Evolutionary conservation across 2,797 vertebrate genomes (phyloP), one percentile per base, ranked within the genome.

Genomic region (Arrhamphus sclerolepis): DNA sequence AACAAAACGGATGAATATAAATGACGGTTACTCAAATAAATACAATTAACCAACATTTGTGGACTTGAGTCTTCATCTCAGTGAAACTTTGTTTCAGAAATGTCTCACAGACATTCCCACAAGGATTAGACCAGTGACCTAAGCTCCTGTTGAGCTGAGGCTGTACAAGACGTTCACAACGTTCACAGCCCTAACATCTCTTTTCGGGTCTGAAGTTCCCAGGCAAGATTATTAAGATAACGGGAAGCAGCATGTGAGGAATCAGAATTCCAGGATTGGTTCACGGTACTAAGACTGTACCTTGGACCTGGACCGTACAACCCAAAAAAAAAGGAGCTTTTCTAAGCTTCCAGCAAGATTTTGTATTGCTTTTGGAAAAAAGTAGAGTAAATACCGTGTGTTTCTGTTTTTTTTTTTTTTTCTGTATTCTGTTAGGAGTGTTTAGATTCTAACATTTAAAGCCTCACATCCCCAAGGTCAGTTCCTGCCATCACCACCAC

Each of bases 71-170:
- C 14, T 20, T 7, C 14, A 7, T 57, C 14, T 19, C 9, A 19
- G 19, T 41, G 31, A 26, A 13, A 38, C 21, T 31, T 21, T 40
- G 1, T 22, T 21, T 3, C 18, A 14, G 11, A 9, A 1, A 6
- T 4, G 16, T 52, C 50, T 14, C 31, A 39, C 19, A 40, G 31
- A 24, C 20, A 13, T 52, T 52, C 50, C 71, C 84, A 87, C 81
- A 78, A 22, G 79, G 80, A 85, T 88, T 78, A 87, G 54, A 69
- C 44, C 34, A 38, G 53, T 31, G 56, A 31, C 19, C 66, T 74
- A 22, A 75, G 65, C 49, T 70, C 56, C 66, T 62, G 41, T 22
- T 24, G 31, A 28, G 53, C 64, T 62, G 38, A 43, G 43, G 16
- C 61, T 47, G 47, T 19, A 47, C 76, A 26, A 28, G 46, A 61